phyloP scores from a whole-genome alignment of 2,888 invertebrate species.

The Ophraella communa region DNA sequence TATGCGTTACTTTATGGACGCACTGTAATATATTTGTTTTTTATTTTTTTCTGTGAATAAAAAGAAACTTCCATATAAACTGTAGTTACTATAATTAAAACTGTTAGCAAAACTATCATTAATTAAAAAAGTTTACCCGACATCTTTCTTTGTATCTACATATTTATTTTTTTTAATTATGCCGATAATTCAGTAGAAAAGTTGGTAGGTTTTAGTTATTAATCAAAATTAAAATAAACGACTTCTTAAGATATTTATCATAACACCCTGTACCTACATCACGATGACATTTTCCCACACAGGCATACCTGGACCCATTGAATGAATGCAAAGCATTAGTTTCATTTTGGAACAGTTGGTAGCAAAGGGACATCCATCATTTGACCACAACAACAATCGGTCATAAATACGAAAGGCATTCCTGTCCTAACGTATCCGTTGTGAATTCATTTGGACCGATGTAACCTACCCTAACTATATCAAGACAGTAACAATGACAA shows the following conservation, averaged over 20 bases:
- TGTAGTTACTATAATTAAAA: too few relatives aligned
- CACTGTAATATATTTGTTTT: too few relatives aligned
- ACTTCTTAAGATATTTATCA: not conserved
- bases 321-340: constrained; percentile 54
- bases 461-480: constrained; percentile 56
- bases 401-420: constrained; percentile 25
- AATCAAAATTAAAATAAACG: not conserved
- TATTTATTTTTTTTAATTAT: too few relatives aligned
- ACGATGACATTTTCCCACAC: constrained; percentile 38
- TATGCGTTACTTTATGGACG: too few relatives aligned
- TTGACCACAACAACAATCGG: constrained; percentile 56
- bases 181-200: too few relatives aligned
- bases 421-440: not conserved
- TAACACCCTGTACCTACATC: not conserved
- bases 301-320: constrained; percentile 46
- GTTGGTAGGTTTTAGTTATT: not conserved
- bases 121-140: too few relatives aligned
- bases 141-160: too few relatives aligned
- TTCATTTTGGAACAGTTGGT: constrained; percentile 54
- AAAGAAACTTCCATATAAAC: too few relatives aligned
- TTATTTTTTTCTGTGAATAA: too few relatives aligned
- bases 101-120: too few relatives aligned
- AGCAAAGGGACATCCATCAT: constrained; percentile 55
- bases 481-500: constrained; percentile 52
- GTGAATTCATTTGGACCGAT: constrained; percentile 44